These are phyloP conservation scores for Plumapathes pennacea DNA, from an alignment of 92 coral and sea anemone species.

Conservation along the genomic window DNA sequence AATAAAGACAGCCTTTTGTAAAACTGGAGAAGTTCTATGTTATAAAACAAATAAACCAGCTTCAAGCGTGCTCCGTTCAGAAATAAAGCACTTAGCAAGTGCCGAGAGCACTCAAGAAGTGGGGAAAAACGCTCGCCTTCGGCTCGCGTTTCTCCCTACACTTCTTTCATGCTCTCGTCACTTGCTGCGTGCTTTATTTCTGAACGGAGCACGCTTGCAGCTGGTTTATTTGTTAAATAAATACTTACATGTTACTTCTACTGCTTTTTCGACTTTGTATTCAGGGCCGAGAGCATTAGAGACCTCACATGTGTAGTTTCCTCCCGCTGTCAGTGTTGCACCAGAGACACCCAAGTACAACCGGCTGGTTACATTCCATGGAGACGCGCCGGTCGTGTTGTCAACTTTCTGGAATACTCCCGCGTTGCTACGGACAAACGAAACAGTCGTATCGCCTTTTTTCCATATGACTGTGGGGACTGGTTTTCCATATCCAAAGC, in stretches of 20 bases:
- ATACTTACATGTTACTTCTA: conserved; percentile 76
- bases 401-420: conserved; percentile 38
- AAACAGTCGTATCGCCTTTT: not conserved
- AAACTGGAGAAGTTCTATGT: too few species aligned
- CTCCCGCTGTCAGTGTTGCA: conserved; percentile 48
- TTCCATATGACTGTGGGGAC: conserved; percentile 33
- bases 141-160: too few species aligned
- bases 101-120: too few species aligned
- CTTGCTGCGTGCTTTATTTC: too few species aligned
- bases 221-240: too few species aligned
- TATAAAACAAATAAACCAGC: too few species aligned
- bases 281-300: conserved; percentile 8
- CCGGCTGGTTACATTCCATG: conserved; percentile 46
- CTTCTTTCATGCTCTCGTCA: too few species aligned
- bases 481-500: conserved; percentile 48
- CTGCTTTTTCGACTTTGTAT: not conserved
- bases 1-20: too few species aligned
- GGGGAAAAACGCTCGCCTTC: too few species aligned
- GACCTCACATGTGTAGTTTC: conserved; percentile 71
- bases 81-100: too few species aligned
- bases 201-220: too few species aligned
- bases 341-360: conserved; percentile 57
- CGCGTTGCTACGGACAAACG: not conserved
- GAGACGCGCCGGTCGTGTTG: conserved; percentile 4
- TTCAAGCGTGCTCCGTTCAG: too few species aligned